Percentiles rank a stretch among this genome's conserved stretches.
Evolutionary conservation across 2,797 vertebrate species (phyloP).

Genomic region (Enteromius thamalakanensis): DNA sequence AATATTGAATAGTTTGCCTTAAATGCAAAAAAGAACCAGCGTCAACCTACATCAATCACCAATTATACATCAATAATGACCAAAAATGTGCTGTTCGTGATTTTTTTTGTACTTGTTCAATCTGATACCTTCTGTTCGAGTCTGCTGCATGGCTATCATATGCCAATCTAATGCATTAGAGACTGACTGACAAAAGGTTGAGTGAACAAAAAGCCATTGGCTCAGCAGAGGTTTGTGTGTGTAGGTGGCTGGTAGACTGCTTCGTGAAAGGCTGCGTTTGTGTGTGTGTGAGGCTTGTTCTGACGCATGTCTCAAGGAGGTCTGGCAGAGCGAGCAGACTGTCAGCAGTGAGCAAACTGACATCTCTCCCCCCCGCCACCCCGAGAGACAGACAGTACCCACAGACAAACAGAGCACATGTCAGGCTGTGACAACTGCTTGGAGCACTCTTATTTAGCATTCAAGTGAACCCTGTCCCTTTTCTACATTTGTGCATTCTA

Average conservation of each 20-base stretch:
- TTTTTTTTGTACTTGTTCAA: conserved; percentile 1
- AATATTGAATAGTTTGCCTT: background rate
- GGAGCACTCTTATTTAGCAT: conserved; percentile 54
- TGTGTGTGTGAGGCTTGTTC: conserved; percentile 44
- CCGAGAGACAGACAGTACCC: conserved; percentile 62
- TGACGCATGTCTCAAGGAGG: conserved; percentile 54
- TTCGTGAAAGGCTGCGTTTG: conserved; percentile 20
- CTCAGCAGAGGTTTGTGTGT: conserved; percentile 20
- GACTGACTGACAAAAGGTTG: conserved; percentile 40
- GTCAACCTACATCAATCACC: background rate
- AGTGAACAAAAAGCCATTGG: conserved; percentile 38
- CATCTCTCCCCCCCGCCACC: conserved; percentile 14
- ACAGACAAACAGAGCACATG: conserved; percentile 60
- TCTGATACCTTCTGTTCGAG: background rate
- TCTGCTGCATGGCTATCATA: conserved; percentile 18
- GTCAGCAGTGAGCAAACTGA: conserved; percentile 53
- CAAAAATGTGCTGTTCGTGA: background rate
- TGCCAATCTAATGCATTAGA: conserved; percentile 10
- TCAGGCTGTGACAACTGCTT: conserved; percentile 55
- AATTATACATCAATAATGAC: conserved; percentile 15
- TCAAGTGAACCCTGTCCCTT: conserved; percentile 49
- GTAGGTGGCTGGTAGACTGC: conserved; percentile 28
- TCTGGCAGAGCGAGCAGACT: conserved; percentile 52
- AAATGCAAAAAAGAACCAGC: background rate
- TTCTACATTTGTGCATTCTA: conserved; percentile 43